Percentiles rank a stretch among this genome's conserved stretches.
Conservation (phyloP, 2,888 invertebrate genomes). For the Tenthredo livida region DNA sequence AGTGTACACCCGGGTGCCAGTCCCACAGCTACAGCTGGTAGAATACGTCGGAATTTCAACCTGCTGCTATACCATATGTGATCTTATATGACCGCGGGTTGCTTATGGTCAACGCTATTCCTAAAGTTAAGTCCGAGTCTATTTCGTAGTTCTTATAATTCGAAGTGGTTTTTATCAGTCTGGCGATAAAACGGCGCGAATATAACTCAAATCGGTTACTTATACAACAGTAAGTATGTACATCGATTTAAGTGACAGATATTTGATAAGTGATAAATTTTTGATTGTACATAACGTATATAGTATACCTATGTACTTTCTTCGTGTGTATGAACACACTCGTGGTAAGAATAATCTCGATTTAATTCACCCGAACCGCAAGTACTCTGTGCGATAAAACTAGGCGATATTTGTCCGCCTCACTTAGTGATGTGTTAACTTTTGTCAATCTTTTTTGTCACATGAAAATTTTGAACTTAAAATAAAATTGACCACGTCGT, state of each 20-base stretch:
- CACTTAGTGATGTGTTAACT: not conserved
- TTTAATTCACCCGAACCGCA: not conserved
- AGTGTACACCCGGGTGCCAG: constrained; percentile 9
- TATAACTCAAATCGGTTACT: not conserved
- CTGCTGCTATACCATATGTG: not conserved
- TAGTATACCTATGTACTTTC: not conserved
- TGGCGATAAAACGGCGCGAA: not conserved
- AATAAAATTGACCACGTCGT: not conserved
- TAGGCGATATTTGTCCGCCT: not conserved
- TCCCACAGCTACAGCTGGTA: constrained; percentile 14
- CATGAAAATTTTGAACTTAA: not conserved
- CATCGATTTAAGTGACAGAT: not conserved
- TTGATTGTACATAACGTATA: not conserved
- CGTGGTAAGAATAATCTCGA: not conserved
- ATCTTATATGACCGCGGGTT: not conserved
- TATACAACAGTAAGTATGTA: not conserved
- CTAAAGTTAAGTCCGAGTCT: not conserved
- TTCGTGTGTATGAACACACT: not conserved
- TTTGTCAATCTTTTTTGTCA: not conserved
- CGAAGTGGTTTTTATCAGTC: not conserved
- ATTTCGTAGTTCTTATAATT: not conserved
- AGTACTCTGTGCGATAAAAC: not conserved
- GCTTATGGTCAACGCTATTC: not conserved
- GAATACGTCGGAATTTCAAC: constrained; percentile 28
- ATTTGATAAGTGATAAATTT: not conserved